phyloP scores from a whole-genome alignment of 2,888 invertebrate genomes.

The Cephus spinipes region DNA sequence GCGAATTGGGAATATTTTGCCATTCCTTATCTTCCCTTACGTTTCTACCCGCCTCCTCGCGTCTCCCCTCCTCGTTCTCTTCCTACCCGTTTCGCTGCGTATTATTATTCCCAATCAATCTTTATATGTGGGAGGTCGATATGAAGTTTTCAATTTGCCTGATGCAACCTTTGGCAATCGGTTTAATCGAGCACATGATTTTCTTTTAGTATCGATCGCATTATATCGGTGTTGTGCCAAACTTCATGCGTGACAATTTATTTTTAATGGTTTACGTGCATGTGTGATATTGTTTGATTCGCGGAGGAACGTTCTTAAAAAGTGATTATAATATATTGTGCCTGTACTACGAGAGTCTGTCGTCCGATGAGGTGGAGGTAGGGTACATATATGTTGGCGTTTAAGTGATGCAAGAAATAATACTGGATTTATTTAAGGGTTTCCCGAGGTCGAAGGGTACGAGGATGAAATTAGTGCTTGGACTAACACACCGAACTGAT shows the following conservation, averaged over 20 bases:
- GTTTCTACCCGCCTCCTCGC: slow-evolving; percentile 15
- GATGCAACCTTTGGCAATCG: not conserved
- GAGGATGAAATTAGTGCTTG: too few species aligned
- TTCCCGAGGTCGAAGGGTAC: too few species aligned
- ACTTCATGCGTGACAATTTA: not conserved
- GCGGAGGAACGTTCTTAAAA: not conserved
- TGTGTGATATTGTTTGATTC: not conserved
- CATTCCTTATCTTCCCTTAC: not conserved
- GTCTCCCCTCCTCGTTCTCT: not conserved
- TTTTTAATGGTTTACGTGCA: not conserved
- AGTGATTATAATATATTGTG: not conserved
- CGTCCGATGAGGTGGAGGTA: not conserved
- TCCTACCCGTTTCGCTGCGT: not conserved
- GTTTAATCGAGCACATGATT: not conserved
- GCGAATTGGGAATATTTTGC: not conserved
- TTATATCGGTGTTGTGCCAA: not conserved
- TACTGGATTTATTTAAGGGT: not conserved
- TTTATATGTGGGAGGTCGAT: not conserved
- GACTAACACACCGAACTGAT: too few species aligned
- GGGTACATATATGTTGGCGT: not conserved
- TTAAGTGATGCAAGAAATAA: not conserved
- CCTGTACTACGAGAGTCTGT: not conserved
- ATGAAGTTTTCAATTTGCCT: not conserved
- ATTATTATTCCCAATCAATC: not conserved
- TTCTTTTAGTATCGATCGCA: not conserved